phyloP scores from a whole-genome alignment of 2,888 invertebrate species.

The Eugnorisma glareosa region DNA sequence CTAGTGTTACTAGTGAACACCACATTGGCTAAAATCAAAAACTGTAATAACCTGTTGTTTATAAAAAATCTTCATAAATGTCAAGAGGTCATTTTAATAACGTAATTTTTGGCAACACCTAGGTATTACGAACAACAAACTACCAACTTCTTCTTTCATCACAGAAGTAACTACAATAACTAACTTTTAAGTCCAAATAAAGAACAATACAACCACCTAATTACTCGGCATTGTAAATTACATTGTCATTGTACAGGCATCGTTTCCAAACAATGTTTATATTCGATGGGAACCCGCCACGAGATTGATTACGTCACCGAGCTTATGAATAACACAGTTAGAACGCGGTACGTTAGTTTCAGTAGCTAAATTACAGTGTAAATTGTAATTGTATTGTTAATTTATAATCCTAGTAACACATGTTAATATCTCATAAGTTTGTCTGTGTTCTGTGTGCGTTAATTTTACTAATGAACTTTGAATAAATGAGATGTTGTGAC shows the following conservation, averaged over 20 bases:
- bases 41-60: background rate
- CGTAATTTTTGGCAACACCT: background rate
- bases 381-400: slow-evolving; percentile 74
- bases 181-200: background rate
- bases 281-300: slow-evolving; percentile 43
- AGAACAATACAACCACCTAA: slow-evolving; percentile 24
- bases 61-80: background rate
- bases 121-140: background rate
- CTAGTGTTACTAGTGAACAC: no score
- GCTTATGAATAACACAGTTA: slow-evolving; percentile 53
- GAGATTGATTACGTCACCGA: slow-evolving; percentile 56
- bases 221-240: slow-evolving; percentile 37
- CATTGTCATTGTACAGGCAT: slow-evolving; percentile 41
- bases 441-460: slow-evolving; percentile 58
- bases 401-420: slow-evolving; percentile 71
- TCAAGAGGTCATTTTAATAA: background rate
- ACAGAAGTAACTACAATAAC: background rate
- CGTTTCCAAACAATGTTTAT: slow-evolving; percentile 55
- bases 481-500: slow-evolving; percentile 60
- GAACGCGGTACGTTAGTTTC: slow-evolving; percentile 56
- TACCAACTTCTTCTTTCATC: background rate
- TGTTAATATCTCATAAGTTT: slow-evolving; percentile 70
- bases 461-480: slow-evolving; percentile 70
- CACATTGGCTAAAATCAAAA: no score
- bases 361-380: slow-evolving; percentile 61